phyloP scores from a whole-genome alignment of 2,888 invertebrate species.

The Plagiodera versicolora region DNA sequence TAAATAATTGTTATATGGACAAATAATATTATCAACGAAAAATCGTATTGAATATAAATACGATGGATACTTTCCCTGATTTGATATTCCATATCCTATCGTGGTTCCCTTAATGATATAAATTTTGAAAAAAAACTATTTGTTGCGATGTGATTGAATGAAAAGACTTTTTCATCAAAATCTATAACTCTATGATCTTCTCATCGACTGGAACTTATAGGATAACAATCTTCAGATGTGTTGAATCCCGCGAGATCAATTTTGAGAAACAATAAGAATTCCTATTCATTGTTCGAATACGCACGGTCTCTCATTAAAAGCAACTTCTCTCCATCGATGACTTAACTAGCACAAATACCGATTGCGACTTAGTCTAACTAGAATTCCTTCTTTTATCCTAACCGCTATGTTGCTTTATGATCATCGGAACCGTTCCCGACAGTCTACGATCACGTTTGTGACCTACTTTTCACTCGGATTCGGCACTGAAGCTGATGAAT shows the following conservation, averaged over 20 bases:
- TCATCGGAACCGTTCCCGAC: conserved; percentile 12
- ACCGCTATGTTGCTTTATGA: conserved; percentile 15
- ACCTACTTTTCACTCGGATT: conserved; percentile 18
- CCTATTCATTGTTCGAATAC: not conserved
- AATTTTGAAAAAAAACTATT: too few species aligned
- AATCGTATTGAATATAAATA: too few species aligned
- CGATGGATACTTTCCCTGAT: too few species aligned
- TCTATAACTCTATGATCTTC: too few species aligned
- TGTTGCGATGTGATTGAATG: too few species aligned
- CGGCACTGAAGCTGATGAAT: conserved; percentile 15
- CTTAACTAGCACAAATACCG: conserved; percentile 8
- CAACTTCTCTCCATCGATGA: conserved; percentile 1
- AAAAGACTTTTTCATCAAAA: too few species aligned
- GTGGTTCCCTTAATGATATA: too few species aligned
- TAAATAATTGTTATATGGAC: too few species aligned
- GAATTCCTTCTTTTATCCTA: conserved; percentile 12
- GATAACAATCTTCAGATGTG: not conserved
- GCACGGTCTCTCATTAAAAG: conserved; percentile 1
- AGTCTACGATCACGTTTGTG: conserved; percentile 19
- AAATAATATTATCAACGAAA: too few species aligned
- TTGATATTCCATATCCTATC: too few species aligned
- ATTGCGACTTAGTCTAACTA: conserved; percentile 4
- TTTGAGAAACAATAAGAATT: not conserved
- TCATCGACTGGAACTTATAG: too few species aligned
- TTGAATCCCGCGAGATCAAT: too few species aligned